phyloP scores from a whole-genome alignment of 2,888 invertebrate species.

The Xylocampa areola region DNA sequence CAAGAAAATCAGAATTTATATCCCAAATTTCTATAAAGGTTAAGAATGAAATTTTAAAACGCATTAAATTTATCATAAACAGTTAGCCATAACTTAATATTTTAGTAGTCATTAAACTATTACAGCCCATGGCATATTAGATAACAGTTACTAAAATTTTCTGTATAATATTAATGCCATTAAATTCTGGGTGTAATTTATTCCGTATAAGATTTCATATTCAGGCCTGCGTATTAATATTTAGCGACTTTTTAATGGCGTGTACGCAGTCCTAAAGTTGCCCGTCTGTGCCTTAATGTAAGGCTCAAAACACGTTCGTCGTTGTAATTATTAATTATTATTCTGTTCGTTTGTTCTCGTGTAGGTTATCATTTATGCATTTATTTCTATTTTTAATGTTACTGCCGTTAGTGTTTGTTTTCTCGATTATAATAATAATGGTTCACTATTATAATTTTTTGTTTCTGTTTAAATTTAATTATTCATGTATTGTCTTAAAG shows the following conservation, averaged over 20 bases:
- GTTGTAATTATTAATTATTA: constrained; percentile 52
- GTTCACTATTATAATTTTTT: constrained; percentile 2
- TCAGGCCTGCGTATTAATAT: constrained; percentile 35
- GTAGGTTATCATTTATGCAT: constrained; percentile 34
- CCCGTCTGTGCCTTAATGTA: constrained; percentile 19
- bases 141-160: constrained; percentile 40
- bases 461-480: no score
- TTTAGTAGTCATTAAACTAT: constrained; percentile 31
- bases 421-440: constrained; percentile 8
- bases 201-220: constrained; percentile 22
- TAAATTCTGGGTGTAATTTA: constrained; percentile 30
- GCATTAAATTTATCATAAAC: constrained; percentile 13
- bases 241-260: constrained; percentile 42
- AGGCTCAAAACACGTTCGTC: constrained; percentile 21
- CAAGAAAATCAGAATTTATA: constrained; percentile 12
- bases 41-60: constrained; percentile 19
- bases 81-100: constrained; percentile 10
- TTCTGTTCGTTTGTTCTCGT: constrained; percentile 43
- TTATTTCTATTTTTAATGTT: constrained; percentile 25
- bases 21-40: constrained; percentile 9
- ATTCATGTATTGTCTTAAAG: no score
- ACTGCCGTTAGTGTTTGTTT: constrained; percentile 14
- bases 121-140: constrained; percentile 15
- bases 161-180: constrained; percentile 19
- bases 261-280: constrained; percentile 13